Conservation (phyloP, 2,113 vertebrate genomes). For the Anas platyrhynchos region DNA sequence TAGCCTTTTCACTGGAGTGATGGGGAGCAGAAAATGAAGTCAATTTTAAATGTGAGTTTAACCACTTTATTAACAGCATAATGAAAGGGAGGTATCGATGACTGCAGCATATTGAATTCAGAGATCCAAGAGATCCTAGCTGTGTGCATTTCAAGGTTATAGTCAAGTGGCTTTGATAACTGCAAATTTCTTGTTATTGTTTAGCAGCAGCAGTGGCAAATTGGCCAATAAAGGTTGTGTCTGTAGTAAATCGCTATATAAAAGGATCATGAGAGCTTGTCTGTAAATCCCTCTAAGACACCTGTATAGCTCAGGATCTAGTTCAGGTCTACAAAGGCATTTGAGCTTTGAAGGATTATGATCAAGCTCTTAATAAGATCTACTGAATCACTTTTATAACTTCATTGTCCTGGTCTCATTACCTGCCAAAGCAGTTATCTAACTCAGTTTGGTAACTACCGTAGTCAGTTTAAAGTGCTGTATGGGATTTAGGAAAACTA, state of each 20-base stretch:
- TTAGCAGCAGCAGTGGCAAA: background rate
- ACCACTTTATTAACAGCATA: background rate
- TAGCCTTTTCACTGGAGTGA: background rate
- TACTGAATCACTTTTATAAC: background rate
- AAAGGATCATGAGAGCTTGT: background rate
- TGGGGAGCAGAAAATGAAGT: background rate
- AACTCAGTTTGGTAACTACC: background rate
- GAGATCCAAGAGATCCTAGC: background rate
- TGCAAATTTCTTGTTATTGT: background rate
- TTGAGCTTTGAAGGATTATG: background rate
- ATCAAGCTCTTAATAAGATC: background rate
- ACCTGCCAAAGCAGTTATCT: background rate
- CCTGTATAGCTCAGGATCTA: background rate
- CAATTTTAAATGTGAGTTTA: background rate
- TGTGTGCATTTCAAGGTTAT: background rate
- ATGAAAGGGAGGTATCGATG: background rate
- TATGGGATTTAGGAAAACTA: background rate
- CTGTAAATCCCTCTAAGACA: background rate
- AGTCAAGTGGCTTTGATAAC: background rate
- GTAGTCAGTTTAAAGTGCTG: background rate
- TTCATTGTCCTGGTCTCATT: background rate
- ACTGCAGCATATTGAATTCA: background rate
- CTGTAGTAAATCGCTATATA: background rate
- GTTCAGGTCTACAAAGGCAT: background rate
- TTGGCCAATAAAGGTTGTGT: background rate